Conservation (phyloP, 1,140 invertebrate species). For the Hycleus cichorii region DNA sequence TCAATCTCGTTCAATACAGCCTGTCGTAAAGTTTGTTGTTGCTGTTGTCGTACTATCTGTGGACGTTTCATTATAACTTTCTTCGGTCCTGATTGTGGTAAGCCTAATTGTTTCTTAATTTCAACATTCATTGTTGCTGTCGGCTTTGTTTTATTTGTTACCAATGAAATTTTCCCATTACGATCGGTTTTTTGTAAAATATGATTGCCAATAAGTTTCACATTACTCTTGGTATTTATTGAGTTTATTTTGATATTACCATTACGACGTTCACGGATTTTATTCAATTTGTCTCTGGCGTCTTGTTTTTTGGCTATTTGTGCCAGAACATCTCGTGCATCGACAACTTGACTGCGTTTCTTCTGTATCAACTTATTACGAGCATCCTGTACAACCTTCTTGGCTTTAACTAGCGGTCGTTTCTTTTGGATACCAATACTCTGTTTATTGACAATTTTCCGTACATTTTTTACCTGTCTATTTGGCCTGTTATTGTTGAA, state of each 20-base stretch:
- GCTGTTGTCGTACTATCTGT: not conserved
- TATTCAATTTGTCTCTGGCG: slow-evolving; percentile 53
- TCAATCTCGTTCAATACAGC: slow-evolving; percentile 31
- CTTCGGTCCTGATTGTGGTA: slow-evolving; percentile 17
- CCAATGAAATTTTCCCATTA: slow-evolving; percentile 46
- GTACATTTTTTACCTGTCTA: no score
- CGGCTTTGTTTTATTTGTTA: slow-evolving; percentile 44
- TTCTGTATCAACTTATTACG: slow-evolving; percentile 62
- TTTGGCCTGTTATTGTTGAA: no score
- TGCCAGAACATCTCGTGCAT: slow-evolving; percentile 62
- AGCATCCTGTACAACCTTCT: slow-evolving; percentile 46
- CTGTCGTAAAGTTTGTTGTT: slow-evolving; percentile 20
- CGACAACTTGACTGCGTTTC: slow-evolving; percentile 55
- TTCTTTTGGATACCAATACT: no score
- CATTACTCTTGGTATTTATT: slow-evolving; percentile 18
- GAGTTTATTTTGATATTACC: not conserved
- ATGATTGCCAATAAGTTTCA: slow-evolving; percentile 35
- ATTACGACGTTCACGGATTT: slow-evolving; percentile 32
- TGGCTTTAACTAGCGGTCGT: no score
- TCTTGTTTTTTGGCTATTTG: slow-evolving; percentile 57
- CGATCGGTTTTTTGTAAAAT: slow-evolving; percentile 46
- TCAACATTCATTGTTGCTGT: slow-evolving; percentile 33
- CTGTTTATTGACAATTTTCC: no score
- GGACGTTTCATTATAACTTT: slow-evolving; percentile 12
- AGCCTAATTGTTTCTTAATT: slow-evolving; percentile 37